These are phyloP conservation scores for Drosophila suboccidentalis DNA, from an alignment of 2,888 invertebrate genomes.

Conservation along the genomic window DNA sequence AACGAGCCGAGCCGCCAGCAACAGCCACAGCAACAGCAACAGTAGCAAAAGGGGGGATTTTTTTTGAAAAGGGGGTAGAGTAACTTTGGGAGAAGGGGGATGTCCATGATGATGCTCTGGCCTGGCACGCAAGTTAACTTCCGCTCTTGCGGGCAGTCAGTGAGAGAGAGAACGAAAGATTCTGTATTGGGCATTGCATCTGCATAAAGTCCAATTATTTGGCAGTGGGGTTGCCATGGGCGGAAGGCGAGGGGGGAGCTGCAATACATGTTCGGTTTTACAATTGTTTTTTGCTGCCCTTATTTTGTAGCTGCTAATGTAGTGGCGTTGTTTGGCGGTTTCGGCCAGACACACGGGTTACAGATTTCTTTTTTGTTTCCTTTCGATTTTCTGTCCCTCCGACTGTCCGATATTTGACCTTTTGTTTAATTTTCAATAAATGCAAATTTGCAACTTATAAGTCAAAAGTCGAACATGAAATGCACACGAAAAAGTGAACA, in stretches of 20 bases:
- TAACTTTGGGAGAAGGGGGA: neutral
- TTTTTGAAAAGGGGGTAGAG: neutral
- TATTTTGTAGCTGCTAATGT: conserved; percentile 66
- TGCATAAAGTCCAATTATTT: conserved; percentile 71
- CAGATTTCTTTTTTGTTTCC: conserved; percentile 26
- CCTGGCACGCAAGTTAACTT: conserved; percentile 76
- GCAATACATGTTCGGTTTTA: neutral
- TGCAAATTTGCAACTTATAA: conserved; percentile 75
- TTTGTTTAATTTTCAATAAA: conserved; percentile 33
- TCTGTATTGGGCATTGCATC: conserved; percentile 54
- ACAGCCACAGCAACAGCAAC: conserved; percentile 49
- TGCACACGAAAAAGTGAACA: neutral
- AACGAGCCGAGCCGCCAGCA: conserved; percentile 69
- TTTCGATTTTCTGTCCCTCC: neutral
- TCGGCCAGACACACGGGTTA: conserved; percentile 30
- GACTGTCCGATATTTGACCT: neutral
- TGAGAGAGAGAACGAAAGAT: neutral
- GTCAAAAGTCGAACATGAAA: conserved; percentile 66
- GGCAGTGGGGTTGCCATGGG: conserved; percentile 30
- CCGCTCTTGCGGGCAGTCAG: conserved; percentile 69
- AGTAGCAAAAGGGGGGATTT: conserved; percentile 9
- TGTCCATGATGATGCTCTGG: conserved; percentile 13
- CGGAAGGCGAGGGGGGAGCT: neutral
- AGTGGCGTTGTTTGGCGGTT: conserved; percentile 76
- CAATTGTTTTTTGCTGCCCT: conserved; percentile 30